These are phyloP conservation scores for Lithobates sylvaticus DNA, from an alignment of 2,797 vertebrate species.

Conservation along the genomic window DNA sequence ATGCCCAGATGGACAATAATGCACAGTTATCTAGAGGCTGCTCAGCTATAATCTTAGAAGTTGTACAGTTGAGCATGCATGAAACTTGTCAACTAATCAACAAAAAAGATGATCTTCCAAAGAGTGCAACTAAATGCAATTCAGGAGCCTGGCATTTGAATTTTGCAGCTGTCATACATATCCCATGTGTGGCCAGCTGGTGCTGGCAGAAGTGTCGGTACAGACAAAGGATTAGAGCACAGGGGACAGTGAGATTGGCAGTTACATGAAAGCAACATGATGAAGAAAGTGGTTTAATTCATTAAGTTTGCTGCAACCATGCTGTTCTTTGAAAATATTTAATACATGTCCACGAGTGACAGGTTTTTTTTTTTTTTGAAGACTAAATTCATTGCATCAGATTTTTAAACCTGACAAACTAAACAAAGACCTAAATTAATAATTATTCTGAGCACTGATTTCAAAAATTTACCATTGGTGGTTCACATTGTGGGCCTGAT, in stretches of 20 bases:
- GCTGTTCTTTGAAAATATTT: constrained; percentile 55
- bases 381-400: background rate
- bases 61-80: constrained; percentile 53
- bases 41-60: constrained; percentile 53
- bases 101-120: constrained; percentile 55
- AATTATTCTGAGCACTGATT: background rate
- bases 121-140: constrained; percentile 55
- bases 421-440: background rate
- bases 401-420: background rate
- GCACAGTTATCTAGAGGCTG: constrained; percentile 48
- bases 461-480: background rate
- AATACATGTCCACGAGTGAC: constrained; percentile 25
- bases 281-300: constrained; percentile 59
- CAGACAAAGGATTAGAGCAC: constrained; percentile 61
- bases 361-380: background rate
- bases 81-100: constrained; percentile 58
- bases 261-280: constrained; percentile 59
- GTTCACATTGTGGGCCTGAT: background rate
- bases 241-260: constrained; percentile 59
- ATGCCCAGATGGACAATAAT: constrained; percentile 54
- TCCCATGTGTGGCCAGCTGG: constrained; percentile 63
- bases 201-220: constrained; percentile 53
- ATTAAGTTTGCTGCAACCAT: constrained; percentile 51
- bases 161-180: constrained; percentile 61
- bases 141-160: constrained; percentile 57